phyloP scores from a whole-genome alignment of 23 tunicate genomes.

The Trididemnum clinides region DNA sequence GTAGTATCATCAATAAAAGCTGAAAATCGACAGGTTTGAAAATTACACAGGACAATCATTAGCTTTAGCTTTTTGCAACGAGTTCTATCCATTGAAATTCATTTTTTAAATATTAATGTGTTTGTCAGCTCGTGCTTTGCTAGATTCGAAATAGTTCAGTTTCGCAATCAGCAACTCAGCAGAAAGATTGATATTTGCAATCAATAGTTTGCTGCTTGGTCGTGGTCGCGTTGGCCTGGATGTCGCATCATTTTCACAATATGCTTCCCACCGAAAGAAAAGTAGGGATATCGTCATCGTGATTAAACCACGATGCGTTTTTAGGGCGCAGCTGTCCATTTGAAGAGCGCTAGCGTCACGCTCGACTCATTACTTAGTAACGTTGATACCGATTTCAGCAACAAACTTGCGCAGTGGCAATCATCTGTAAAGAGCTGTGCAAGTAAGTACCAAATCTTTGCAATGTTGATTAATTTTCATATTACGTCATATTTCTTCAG shows the following conservation, averaged over 20 bases:
- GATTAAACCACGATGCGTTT: no score
- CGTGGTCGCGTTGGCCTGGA: no score
- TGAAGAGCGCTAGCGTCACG: slow-evolving; percentile 61
- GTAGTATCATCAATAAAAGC: slow-evolving; percentile 39
- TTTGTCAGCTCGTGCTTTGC: neutral
- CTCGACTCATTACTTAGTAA: slow-evolving; percentile 42
- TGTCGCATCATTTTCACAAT: no score
- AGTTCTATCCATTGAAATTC: neutral
- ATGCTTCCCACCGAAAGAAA: no score
- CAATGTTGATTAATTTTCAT: neutral
- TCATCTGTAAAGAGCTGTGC: neutral
- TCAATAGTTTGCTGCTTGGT: no score
- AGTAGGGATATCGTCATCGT: no score
- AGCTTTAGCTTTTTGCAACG: slow-evolving; percentile 7
- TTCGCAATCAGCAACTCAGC: neutral
- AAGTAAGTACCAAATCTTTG: neutral
- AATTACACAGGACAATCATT: no score
- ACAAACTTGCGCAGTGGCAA: slow-evolving; percentile 35
- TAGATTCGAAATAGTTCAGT: neutral
- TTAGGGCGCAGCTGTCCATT: slow-evolving; percentile 56
- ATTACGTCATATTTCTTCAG: no score
- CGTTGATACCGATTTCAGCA: slow-evolving; percentile 56
- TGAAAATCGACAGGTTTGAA: slow-evolving; percentile 44
- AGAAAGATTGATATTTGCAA: no score
- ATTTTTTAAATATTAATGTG: neutral